These are phyloP conservation scores for Leptopilina syphax DNA, from an alignment of 2,888 invertebrate species.

Conservation along the genomic window DNA sequence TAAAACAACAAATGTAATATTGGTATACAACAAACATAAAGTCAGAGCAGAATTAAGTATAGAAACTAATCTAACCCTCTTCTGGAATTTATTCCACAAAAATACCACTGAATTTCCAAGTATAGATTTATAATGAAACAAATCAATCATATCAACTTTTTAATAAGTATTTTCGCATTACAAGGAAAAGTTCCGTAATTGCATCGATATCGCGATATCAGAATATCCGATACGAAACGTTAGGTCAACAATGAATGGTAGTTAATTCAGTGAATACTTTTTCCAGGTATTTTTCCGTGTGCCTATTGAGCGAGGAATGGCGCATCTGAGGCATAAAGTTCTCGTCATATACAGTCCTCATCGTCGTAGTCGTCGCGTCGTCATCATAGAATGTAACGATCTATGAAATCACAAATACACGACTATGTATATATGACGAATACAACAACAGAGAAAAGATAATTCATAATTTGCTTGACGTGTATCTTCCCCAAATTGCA, in stretches of 20 bases:
- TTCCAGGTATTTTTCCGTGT: slow-evolving; percentile 36
- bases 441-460: neutral
- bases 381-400: slow-evolving; percentile 12
- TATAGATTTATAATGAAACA: neutral
- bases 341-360: no score
- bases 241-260: slow-evolving; percentile 16
- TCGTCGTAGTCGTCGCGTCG: neutral
- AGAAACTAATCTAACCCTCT: no score
- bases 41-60: no score
- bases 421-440: no score
- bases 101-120: neutral
- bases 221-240: slow-evolving; percentile 27
- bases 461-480: neutral
- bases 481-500: neutral
- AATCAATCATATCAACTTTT: neutral
- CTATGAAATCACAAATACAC: slow-evolving; percentile 29
- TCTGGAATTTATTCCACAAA: no score
- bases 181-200: neutral
- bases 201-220: slow-evolving; percentile 12
- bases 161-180: neutral
- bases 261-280: neutral
- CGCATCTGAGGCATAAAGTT: slow-evolving; percentile 15
- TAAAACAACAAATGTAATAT: no score
- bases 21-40: no score
- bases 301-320: neutral